These are phyloP conservation scores for Cottoperca gobio DNA, from an alignment of 2,797 vertebrate genomes.

Conservation along the genomic window DNA sequence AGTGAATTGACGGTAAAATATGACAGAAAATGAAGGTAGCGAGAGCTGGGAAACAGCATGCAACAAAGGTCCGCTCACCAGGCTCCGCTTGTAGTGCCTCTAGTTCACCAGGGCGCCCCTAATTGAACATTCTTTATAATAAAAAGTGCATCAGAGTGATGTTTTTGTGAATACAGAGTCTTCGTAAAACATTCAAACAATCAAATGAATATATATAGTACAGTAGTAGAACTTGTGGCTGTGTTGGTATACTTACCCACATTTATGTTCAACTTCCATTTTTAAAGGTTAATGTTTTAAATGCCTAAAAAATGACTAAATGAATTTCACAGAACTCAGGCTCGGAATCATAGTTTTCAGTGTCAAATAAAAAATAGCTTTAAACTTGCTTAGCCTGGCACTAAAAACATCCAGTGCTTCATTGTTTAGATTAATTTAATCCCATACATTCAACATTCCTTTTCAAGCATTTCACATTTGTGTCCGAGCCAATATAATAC, in stretches of 20 bases:
- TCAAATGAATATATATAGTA: conserved; percentile 7
- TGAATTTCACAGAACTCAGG: neutral
- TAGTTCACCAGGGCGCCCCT: neutral
- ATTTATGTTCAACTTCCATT: neutral
- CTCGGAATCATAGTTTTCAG: neutral
- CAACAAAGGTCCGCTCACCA: neutral
- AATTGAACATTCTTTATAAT: neutral
- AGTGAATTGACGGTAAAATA: neutral
- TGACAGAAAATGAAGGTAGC: neutral
- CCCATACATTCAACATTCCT: neutral
- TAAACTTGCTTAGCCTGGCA: too few relatives aligned
- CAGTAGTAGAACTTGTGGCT: too few relatives aligned
- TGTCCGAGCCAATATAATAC: neutral
- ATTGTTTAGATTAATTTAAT: neutral
- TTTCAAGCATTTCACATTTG: neutral
- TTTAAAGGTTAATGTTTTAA: neutral
- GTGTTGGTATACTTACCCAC: conserved; percentile 1
- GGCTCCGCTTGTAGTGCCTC: too few relatives aligned
- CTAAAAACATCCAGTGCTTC: neutral
- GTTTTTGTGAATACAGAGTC: neutral
- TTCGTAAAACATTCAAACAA: neutral
- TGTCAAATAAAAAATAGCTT: neutral
- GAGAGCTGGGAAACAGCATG: too few relatives aligned
- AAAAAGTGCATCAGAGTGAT: neutral
- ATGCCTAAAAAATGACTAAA: neutral